Evolutionary conservation across 1,140 invertebrate genomes (phyloP), one percentile per base, ranked within the genome.

Genomic region (Drosophila kepulauana): DNA sequence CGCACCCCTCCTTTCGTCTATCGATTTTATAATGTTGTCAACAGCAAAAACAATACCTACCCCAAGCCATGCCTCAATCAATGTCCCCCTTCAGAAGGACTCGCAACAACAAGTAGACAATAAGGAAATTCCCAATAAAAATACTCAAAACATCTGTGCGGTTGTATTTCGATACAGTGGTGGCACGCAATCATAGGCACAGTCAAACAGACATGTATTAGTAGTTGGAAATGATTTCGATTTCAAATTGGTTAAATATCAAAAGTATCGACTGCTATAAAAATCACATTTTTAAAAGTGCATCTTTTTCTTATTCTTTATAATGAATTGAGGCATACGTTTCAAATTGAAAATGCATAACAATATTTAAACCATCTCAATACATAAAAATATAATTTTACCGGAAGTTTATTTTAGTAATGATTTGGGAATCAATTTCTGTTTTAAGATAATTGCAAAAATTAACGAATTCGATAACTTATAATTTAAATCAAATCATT

Each of bases 21-120:
- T 88, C 64, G 85, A 88, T 88, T 89, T 88, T 88, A 33, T 41
- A 16, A 59, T 63, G 68, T 52, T 56, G 63, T 70, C 59, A 73
- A 20, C 43, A 51, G 48, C 62, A 72, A 76, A 56, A 76, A 76
- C 62, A 65, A 41, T 4, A 4, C 15, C 11, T 54, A 11, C 51
- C 51, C 30, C 33, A 25, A 20, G 7, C 13, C n/a, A 11, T 16
- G 10, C 3, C 30, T 7, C 3, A 11, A 51, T 20, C 46, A 8
- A 20, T 49, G 16, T 1, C 28, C 15, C 35, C 20, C 11, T n/a
- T 6, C 25, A 59, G 66, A 58, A 71, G 49, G 57, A 57, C 56
- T 1, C 33, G 48, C 43, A 43, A 71, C 54, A 65, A 54, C 51
- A 76, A 52, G 45, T 65, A 76, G 73, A 76, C 73, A 76, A 72